phyloP scores from a whole-genome alignment of 2,888 invertebrate species.

The Myopa tessellatipennis region DNA sequence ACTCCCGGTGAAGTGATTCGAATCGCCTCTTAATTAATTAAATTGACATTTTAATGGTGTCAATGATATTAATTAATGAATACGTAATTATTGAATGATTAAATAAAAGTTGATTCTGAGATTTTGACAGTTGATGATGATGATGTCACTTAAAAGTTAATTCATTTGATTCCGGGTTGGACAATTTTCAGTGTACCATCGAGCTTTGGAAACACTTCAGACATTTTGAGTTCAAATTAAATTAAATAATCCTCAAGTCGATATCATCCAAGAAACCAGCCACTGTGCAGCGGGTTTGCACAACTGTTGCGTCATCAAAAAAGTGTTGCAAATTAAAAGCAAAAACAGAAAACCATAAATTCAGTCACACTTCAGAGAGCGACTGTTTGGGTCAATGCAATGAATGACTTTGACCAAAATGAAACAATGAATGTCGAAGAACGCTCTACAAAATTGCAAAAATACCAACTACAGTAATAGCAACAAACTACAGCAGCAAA shows the following conservation, averaged over 20 bases:
- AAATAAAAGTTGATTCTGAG: not conserved
- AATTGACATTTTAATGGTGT: constrained; percentile 20
- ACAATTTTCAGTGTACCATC: no score
- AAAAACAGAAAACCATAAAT: not conserved
- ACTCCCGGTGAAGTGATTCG: constrained; percentile 10
- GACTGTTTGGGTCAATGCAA: not conserved
- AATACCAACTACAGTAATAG: not conserved
- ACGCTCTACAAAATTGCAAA: not conserved
- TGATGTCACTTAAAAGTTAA: no score
- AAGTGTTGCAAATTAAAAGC: not conserved
- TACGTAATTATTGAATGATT: not conserved
- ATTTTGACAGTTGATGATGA: not conserved
- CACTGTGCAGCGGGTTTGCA: not conserved
- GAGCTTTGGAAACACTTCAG: no score
- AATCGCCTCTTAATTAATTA: constrained; percentile 18
- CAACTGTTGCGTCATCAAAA: not conserved
- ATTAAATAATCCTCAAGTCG: no score
- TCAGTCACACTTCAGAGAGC: not conserved
- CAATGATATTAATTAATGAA: constrained; percentile 15
- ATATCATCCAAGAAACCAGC: no score
- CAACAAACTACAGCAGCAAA: constrained; percentile 2
- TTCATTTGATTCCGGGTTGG: no score
- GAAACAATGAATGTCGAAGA: not conserved
- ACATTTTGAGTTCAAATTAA: no score
- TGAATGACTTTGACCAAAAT: not conserved